Conservation (phyloP, 2,797 vertebrate genomes). For the Pangasius djambal region DNA sequence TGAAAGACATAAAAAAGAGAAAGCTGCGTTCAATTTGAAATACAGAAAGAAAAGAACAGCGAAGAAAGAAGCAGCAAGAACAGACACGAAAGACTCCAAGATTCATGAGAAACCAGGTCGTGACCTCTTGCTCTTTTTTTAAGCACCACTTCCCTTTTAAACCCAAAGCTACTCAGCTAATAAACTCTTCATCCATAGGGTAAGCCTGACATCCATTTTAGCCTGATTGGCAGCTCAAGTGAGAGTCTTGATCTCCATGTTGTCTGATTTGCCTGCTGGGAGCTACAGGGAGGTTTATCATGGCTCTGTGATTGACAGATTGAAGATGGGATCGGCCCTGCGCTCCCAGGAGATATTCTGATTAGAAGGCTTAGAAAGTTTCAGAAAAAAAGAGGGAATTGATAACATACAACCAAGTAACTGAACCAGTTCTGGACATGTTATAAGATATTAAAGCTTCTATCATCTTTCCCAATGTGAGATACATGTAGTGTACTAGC, state of each 20-base stretch:
- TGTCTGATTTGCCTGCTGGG: conserved; percentile 45
- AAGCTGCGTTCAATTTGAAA: conserved; percentile 28
- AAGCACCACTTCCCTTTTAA: not conserved
- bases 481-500: not conserved
- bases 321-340: conserved; percentile 17
- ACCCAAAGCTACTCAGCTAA: conserved; percentile 24
- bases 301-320: conserved; percentile 24
- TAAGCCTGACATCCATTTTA: conserved; percentile 39
- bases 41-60: not conserved
- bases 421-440: not conserved
- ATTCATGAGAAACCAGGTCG: not conserved
- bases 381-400: not conserved
- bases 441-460: not conserved
- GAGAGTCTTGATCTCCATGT: conserved; percentile 39
- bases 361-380: conserved; percentile 13
- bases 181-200: conserved; percentile 28
- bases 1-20: conserved; percentile 5
- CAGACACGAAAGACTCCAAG: not conserved
- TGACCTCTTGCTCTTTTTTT: not conserved
- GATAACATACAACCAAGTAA: not conserved
- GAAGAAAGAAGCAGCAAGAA: not conserved
- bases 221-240: conserved; percentile 45
- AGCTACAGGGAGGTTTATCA: conserved; percentile 34
- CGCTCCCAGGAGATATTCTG: conserved; percentile 9
- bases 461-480: not conserved